Evolutionary conservation across 1,140 invertebrate genomes (phyloP).

Genomic region (Macrotrachela quadricornifera): DNA sequence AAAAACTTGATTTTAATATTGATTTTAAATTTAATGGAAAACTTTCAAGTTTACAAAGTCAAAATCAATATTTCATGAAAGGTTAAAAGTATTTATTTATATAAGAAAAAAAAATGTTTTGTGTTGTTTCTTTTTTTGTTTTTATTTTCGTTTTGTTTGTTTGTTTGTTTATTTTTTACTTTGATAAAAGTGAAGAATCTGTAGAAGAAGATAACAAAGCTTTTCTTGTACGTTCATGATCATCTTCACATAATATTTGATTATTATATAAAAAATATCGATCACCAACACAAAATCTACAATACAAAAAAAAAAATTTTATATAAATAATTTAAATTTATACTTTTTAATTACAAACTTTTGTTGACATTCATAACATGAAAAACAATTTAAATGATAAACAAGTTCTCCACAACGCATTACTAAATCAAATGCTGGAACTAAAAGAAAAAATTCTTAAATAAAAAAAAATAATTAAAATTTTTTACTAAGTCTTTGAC

Average conservation of each 20-base stretch:
- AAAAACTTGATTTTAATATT: slow-evolving; percentile 85
- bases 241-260: slow-evolving; percentile 75
- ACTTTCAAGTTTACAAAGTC: too few relatives aligned
- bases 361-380: slow-evolving; percentile 83
- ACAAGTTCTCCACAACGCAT: slow-evolving; percentile 72
- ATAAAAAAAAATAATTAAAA: slow-evolving; percentile 34
- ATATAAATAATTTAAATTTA: slow-evolving; percentile 10
- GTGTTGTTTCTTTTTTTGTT: too few relatives aligned
- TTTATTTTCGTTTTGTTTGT: too few relatives aligned
- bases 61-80: too few relatives aligned
- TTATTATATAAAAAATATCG: slow-evolving; percentile 74
- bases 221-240: slow-evolving; percentile 43
- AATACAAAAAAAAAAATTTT: slow-evolving; percentile 14
- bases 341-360: slow-evolving; percentile 39
- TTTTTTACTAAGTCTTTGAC: slow-evolving; percentile 8
- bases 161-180: too few relatives aligned
- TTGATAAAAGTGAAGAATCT: too few relatives aligned
- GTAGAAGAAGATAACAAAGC: too few relatives aligned
- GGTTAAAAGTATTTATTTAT: too few relatives aligned
- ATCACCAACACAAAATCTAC: slow-evolving; percentile 79
- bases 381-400: slow-evolving; percentile 84
- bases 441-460: slow-evolving; percentile 49
- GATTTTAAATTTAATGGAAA: slow-evolving; percentile 84
- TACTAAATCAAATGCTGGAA: slow-evolving; percentile 87
- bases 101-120: too few relatives aligned